Conservation (phyloP, 2,888 invertebrate species). For the Ochlodes sylvanus region DNA sequence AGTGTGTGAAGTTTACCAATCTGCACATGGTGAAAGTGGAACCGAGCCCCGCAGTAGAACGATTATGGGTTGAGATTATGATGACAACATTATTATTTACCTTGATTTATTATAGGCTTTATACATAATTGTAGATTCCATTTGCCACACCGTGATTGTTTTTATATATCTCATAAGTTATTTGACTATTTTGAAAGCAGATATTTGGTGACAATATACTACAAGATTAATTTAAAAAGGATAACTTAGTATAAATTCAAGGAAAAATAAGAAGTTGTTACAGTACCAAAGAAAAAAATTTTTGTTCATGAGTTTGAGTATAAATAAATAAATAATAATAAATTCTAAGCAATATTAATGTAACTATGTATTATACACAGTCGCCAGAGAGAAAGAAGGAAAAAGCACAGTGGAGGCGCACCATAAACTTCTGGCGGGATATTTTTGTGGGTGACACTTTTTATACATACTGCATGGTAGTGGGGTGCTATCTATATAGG, state of each 20-base stretch:
- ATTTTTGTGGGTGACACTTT: conserved; percentile 83
- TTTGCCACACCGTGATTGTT: too few relatives aligned
- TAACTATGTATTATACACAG: conserved; percentile 62
- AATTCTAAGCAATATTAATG: conserved; percentile 22
- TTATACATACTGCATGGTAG: conserved; percentile 32
- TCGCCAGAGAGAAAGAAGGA: conserved; percentile 80
- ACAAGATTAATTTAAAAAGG: background rate
- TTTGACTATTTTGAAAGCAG: background rate
- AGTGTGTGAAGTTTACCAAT: too few relatives aligned
- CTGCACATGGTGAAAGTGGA: too few relatives aligned
- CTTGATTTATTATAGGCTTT: too few relatives aligned
- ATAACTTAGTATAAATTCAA: too few relatives aligned
- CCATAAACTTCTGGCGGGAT: conserved; percentile 84
- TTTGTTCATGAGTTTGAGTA: conserved; percentile 40
- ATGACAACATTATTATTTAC: too few relatives aligned
- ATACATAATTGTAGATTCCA: too few relatives aligned
- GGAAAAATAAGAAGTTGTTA: conserved; percentile 38
- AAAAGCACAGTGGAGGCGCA: conserved; percentile 83
- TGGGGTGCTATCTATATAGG: too few relatives aligned
- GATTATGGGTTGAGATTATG: too few relatives aligned
- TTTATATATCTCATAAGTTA: too few relatives aligned
- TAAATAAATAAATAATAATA: too few relatives aligned
- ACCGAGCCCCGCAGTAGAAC: too few relatives aligned
- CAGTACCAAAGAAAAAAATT: conserved; percentile 69
- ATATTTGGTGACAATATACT: background rate